Evolutionary conservation across 2,797 vertebrate genomes (phyloP), one percentile per base, ranked within the genome.

Genomic region (Syndactyla subalaris): DNA sequence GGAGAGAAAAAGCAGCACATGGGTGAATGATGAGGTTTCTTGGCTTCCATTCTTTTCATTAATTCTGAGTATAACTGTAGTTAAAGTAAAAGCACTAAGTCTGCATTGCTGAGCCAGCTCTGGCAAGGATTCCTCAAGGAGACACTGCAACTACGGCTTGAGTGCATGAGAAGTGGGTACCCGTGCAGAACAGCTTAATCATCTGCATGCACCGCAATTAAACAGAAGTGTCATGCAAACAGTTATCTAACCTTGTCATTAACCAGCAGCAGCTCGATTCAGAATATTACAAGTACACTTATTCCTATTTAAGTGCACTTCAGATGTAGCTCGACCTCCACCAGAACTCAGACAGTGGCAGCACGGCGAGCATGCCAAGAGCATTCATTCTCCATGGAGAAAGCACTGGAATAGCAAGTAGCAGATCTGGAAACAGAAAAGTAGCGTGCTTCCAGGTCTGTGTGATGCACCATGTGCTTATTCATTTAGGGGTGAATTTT

Each of bases 91-190:
- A 95, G 85, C 62, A 86, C 0, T 38, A 78, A 76, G 65, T n/a
- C 66, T 84, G 82, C 46, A 34, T 7, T 76, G 89, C 82, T 95
- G 89, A 95, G 85, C 79, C 81, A 93, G 76, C 58, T 85, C 43
- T 89, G 73, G 66, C 73, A 96, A 94, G 59, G 63, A 61, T 67
- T 57, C 49, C 88, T 91, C 85, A 85, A 91, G 95, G 83, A 86
- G 77, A 92, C 63, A 32, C 38, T 66, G 72, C 45, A 89, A 30
- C 78, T 68, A 32, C 8, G 49, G 55, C 54, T 73, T 73, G 57
- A 71, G 51, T 18, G 66, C 65, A 85, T 24, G 66, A 79, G 76
- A 63, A 85, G 49, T 6, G 32, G 19, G 46, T 43, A 85, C 32
- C 63, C 3, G 0, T 52, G 86, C 72, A 71, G 65, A 88, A 72